phyloP scores from a whole-genome alignment of 2,797 vertebrate genomes.

The Astyanax mexicanus region DNA sequence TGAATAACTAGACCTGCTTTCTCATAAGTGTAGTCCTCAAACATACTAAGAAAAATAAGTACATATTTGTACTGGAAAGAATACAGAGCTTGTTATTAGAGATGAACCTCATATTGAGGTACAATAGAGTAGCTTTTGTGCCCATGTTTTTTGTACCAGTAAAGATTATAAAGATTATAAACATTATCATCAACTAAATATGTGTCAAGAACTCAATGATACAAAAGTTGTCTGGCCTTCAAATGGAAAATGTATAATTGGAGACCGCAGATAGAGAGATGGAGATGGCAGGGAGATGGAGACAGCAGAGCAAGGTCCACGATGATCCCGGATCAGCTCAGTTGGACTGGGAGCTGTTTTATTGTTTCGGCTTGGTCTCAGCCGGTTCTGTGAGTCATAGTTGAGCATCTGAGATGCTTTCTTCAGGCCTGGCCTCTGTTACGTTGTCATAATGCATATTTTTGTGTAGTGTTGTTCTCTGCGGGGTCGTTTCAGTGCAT shows the following conservation, averaged over 20 bases:
- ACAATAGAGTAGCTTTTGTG: too few relatives aligned
- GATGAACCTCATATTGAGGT: too few relatives aligned
- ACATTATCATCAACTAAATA: too few relatives aligned
- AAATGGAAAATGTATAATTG: slow-evolving; percentile 47
- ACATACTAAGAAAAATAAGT: too few relatives aligned
- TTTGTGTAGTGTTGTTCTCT: not conserved
- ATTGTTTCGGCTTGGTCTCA: not conserved
- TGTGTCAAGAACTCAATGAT: too few relatives aligned
- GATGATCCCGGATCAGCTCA: not conserved
- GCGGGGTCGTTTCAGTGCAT: not conserved
- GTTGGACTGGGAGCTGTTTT: not conserved
- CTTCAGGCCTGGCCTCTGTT: slow-evolving; percentile 10
- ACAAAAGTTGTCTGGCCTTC: too few relatives aligned
- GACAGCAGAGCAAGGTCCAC: slow-evolving; percentile 63
- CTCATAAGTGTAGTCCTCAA: too few relatives aligned
- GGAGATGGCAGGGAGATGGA: slow-evolving; percentile 58
- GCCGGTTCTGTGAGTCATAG: not conserved
- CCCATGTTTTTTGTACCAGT: too few relatives aligned
- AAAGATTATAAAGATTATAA: too few relatives aligned
- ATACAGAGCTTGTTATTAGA: too few relatives aligned
- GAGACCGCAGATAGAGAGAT: slow-evolving; percentile 43
- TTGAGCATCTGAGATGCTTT: not conserved
- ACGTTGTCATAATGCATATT: not conserved
- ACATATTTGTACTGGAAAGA: too few relatives aligned
- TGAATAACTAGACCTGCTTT: too few relatives aligned